Base-by-base conservation (phyloP, 2,797 vertebrate genomes). In the Mus caroli region DNA sequence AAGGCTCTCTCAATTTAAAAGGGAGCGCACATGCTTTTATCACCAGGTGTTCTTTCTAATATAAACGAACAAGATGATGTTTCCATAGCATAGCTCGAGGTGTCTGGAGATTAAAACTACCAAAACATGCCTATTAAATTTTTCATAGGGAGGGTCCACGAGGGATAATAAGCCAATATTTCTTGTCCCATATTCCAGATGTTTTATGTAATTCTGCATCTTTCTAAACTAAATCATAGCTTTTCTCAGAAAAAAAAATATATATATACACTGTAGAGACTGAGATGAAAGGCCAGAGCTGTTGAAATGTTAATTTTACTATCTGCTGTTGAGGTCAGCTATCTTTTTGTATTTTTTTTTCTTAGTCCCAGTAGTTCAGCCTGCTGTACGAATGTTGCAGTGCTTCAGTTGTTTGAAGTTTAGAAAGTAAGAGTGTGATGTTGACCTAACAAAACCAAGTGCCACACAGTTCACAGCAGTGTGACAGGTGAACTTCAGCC, bases 271-370 rank as follows among this genome's bases (percentile, higher is more conserved):
- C 99, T 99, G 97, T 98, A 97, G 99, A 99, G 99, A 99, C 99
- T 95, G 98, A 99, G 99, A 99, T 99, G 99, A 99, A 99, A 99
- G 99, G 99, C 98, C 99, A 98, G 98, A 99, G 99, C 99, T 99
- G 99, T 99, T 99, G 99, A 99, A 99, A 99, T 99, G 99, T 99
- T 99, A 99, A 99, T 99, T 99, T 99, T 99, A 99, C 99, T 99
- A 99, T 99, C 99, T 99, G 99, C 99, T 99, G 99, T 99, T 98
- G 99, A 99, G 99, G 99, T 99, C 99, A 99, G 99, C 99, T 99
- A 99, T 99, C 99, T 99, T 99, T 99, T 98, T 98, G 97, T 98
- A 96, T 98, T 99, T 99, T 98, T 98, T 99, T 98, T 73, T 73
- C 99, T 98, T 98, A 99, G 98, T 99, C 99, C 99, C 88, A 99